A percentile compares a stretch with the other conserved stretches of the same genome.
Evolutionary conservation across 2,888 invertebrate genomes (phyloP).

Genomic region (Tiliacea aurago): DNA sequence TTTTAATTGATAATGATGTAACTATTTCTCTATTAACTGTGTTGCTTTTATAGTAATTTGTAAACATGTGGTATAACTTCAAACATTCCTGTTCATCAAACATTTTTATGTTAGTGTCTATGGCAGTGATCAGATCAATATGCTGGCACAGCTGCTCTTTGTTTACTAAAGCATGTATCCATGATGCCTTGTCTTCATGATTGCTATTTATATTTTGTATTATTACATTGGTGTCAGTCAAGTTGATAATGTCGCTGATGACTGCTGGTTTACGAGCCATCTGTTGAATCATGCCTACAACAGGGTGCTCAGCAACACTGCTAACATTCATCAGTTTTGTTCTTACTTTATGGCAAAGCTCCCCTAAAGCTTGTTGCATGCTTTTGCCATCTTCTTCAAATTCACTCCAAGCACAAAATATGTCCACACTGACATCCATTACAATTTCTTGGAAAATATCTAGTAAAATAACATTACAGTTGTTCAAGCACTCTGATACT

Average conservation of each 20-base stretch:
- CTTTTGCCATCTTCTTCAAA: conserved; percentile 80
- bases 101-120: conserved; percentile 72
- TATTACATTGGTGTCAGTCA: conserved; percentile 72
- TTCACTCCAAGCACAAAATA: conserved; percentile 88
- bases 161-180: conserved; percentile 80
- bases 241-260: conserved; percentile 78
- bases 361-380: conserved; percentile 83
- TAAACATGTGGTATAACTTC: conserved; percentile 73
- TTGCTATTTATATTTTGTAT: conserved; percentile 75
- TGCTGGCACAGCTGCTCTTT: conserved; percentile 78
- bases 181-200: conserved; percentile 71
- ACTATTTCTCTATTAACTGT: conserved; percentile 68
- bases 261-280: conserved; percentile 81
- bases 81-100: conserved; percentile 75
- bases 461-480: conserved; percentile 75
- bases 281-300: conserved; percentile 80
- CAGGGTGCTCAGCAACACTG: conserved; percentile 76
- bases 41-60: conserved; percentile 65
- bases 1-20: conserved; percentile 72
- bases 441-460: conserved; percentile 80
- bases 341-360: conserved; percentile 78
- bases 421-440: conserved; percentile 84
- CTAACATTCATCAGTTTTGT: conserved; percentile 69
- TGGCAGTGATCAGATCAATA: conserved; percentile 69
- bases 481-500: conserved; percentile 75